Conservation (phyloP, 2,113 vertebrate species). For the Alces alces region DNA sequence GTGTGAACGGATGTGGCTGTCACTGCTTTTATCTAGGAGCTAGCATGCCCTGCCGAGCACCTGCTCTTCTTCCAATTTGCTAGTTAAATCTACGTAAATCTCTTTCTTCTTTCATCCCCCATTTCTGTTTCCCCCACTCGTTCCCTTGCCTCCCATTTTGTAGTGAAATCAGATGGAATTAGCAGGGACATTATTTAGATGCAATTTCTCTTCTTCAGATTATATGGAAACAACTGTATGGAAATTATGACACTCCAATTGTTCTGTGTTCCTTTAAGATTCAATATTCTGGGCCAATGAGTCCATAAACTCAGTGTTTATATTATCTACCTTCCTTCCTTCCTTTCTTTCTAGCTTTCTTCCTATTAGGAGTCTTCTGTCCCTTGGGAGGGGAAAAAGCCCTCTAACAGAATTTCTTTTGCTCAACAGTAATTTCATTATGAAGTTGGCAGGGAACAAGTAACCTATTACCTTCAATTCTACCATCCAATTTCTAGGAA, state of each 20-base stretch:
- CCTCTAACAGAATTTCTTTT: conserved; percentile 15
- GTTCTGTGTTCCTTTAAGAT: conserved; percentile 20
- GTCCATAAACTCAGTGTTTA: not conserved
- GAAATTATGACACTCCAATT: not conserved
- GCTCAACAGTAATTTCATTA: conserved; percentile 53
- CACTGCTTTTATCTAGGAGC: not conserved
- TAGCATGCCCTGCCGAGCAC: fast-evolving
- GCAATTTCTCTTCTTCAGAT: not conserved
- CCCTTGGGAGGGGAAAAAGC: not conserved
- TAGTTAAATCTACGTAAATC: not conserved
- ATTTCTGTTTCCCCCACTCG: not conserved
- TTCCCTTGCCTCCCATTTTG: not conserved
- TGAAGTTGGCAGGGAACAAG: conserved; percentile 41
- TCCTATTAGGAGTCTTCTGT: conserved; percentile 9
- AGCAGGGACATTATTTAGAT: not conserved
- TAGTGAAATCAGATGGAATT: not conserved
- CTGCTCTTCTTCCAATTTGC: not conserved
- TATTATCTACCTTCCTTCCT: not conserved
- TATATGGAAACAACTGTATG: not conserved
- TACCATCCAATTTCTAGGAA: conserved; percentile 43
- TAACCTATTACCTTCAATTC: conserved; percentile 46
- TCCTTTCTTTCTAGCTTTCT: not conserved
- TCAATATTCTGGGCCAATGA: not conserved
- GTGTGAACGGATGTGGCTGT: not conserved
- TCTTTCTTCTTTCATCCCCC: not conserved